Base-by-base conservation (phyloP, 2,113 vertebrate species). In the Collichthys lucidus region DNA sequence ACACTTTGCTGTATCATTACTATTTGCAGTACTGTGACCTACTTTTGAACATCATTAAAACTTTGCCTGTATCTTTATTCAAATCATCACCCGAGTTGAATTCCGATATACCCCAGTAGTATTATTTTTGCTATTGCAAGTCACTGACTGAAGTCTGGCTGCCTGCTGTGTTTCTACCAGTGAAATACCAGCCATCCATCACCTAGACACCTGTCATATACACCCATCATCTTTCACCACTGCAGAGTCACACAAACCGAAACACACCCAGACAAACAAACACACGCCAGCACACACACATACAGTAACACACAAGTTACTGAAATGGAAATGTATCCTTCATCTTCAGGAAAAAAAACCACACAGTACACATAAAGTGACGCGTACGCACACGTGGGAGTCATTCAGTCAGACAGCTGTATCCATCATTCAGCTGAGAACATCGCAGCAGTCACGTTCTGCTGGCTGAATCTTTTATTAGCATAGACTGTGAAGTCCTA, bases 121-220 rank as follows among this genome's bases (percentile, higher is more conserved):
- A 55, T 65, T 60, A 26, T 73, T 63, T 84, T 75, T 67, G n/a
- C 67, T 24, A 61, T 12, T 46, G 57, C 22, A 62, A 75, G 53
- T 61, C 55, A 9, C 68, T 35, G 67, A 77, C 53, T 57, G 12
- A 26, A 57, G 35, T 76, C 11, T 5, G 42, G 26, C 47, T 40
- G n/a, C 77, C 29, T 71, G 57, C 77, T 74, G 47, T 2, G 0
- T 83, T 64, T 62, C 57, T 20, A 74, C 46, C 19, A n/a, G 44
- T 31, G 46, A 82, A 89, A 86, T 57, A 80, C 60, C 64, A 82
- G 74, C 80, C 77, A 92, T 92, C 85, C 74, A 87, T 93, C 92
- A 92, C 55, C 76, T 20, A 68, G 82, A 88, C 86, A 81, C 63
- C 82, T 82, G 88, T 84, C 91, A 88, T 6, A 83, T 68, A 68